Percentiles rank a stretch among this genome's conserved stretches.
Conservation (phyloP, 2,888 invertebrate genomes). For the Drosophila borealis region DNA sequence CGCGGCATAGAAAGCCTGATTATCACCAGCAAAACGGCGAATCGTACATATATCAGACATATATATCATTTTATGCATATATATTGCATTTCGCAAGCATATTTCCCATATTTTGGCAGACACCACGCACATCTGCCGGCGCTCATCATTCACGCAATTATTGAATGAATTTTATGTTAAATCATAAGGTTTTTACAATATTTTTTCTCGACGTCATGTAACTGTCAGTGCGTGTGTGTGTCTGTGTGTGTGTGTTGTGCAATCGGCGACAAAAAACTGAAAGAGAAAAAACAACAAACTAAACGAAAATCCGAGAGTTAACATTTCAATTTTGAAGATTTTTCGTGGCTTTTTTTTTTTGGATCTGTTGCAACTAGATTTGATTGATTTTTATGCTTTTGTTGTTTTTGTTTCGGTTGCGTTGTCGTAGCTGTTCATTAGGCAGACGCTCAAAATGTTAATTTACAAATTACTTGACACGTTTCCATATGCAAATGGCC, state of each 20-base stretch:
- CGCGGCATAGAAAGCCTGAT: conserved; percentile 32
- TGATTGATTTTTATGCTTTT: conserved; percentile 67
- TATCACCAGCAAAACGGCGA: conserved; percentile 23
- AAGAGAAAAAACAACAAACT: conserved; percentile 19
- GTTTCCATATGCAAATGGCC: conserved; percentile 41
- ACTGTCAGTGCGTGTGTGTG: conserved; percentile 59
- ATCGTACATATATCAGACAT: conserved; percentile 25
- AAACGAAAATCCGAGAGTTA: conserved; percentile 49
- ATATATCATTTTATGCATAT: conserved; percentile 37
- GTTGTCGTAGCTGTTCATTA: conserved; percentile 21
- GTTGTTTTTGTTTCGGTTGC: conserved; percentile 11
- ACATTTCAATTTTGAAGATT: conserved; percentile 65
- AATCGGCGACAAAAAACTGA: conserved; percentile 30
- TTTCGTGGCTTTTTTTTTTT: conserved; percentile 4
- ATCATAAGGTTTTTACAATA: conserved; percentile 62
- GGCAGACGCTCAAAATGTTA: conserved; percentile 64
- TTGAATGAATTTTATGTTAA: conserved; percentile 76
- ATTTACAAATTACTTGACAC: conserved; percentile 69
- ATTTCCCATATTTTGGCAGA: conserved; percentile 38
- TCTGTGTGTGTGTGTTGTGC: conserved; percentile 34
- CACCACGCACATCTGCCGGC: conserved; percentile 58
- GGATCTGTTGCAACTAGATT: conserved; percentile 26
- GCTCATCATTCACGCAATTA: conserved; percentile 68
- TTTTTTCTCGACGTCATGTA: conserved; percentile 61
- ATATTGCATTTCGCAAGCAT: conserved; percentile 55